phyloP scores from a whole-genome alignment of 23 tunicate genomes.

The Oikopleura albicans region DNA sequence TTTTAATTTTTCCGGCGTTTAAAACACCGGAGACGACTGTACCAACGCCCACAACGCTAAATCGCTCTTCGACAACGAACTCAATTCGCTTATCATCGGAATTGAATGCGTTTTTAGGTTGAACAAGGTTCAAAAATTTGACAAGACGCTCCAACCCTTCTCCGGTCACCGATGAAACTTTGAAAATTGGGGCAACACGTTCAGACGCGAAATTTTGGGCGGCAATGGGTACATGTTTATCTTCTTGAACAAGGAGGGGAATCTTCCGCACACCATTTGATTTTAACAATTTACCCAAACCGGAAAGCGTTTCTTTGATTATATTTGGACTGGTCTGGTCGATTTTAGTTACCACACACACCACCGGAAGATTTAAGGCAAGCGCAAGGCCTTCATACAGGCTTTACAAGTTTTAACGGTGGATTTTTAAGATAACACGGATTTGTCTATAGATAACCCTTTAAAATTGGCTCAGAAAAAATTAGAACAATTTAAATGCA shows the following conservation, averaged over 20 bases:
- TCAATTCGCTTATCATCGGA: background rate
- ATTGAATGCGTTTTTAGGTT: constrained; percentile 31
- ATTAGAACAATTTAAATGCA: too few relatives aligned
- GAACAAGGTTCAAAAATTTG: constrained; percentile 62
- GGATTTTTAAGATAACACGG: too few relatives aligned
- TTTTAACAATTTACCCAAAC: constrained; percentile 42
- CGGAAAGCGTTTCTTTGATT: background rate
- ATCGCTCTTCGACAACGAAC: constrained; percentile 60
- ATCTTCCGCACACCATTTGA: constrained; percentile 53
- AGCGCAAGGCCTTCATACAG: constrained; percentile 85
- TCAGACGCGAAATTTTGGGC: background rate
- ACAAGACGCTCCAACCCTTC: constrained; percentile 39
- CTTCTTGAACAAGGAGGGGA: constrained; percentile 63
- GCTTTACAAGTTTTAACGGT: constrained; percentile 64
- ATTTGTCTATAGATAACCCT: too few relatives aligned
- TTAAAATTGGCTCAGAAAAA: too few relatives aligned
- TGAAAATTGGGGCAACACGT: constrained; percentile 56
- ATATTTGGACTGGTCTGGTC: constrained; percentile 23
- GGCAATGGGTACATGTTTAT: background rate
- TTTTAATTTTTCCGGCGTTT: constrained; percentile 33
- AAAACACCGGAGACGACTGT: constrained; percentile 84
- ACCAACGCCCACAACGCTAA: constrained; percentile 75
- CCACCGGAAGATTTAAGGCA: constrained; percentile 63
- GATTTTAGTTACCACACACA: constrained; percentile 78
- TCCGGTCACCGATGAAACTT: constrained; percentile 60